These are phyloP conservation scores for Eledona agricola DNA, from an alignment of 2,888 invertebrate genomes.

Conservation along the genomic window DNA sequence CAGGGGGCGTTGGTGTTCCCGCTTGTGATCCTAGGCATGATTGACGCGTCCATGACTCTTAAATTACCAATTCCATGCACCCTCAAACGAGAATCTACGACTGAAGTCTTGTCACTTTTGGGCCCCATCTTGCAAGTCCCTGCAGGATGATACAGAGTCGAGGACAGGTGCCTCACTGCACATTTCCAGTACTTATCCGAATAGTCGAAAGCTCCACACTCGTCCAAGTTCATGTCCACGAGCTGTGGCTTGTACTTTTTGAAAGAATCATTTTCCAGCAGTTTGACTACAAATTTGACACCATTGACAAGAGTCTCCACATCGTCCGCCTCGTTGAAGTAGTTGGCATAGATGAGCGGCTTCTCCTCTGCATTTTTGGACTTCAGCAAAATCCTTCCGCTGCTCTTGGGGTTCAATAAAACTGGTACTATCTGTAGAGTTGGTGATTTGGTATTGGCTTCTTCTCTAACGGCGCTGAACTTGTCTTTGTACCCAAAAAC, in stretches of 20 bases:
- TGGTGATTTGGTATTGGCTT: conserved; percentile 33
- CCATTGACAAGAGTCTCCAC: conserved; percentile 64
- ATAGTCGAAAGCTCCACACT: conserved; percentile 61
- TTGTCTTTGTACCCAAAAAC: conserved; percentile 53
- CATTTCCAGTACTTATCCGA: conserved; percentile 66
- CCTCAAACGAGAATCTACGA: conserved; percentile 74
- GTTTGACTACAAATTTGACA: conserved; percentile 58
- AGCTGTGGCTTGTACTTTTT: conserved; percentile 57
- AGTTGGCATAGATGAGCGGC: conserved; percentile 71
- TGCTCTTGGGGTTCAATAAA: conserved; percentile 63
- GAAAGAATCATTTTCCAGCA: conserved; percentile 62
- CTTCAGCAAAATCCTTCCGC: conserved; percentile 66
- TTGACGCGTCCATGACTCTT: conserved; percentile 80
- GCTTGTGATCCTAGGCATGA: conserved; percentile 78
- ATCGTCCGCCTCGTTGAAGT: conserved; percentile 68
- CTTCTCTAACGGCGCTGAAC: conserved; percentile 30
- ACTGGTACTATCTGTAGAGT: conserved; percentile 36
- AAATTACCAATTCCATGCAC: conserved; percentile 74
- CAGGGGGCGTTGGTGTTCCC: conserved; percentile 67
- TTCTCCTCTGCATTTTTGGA: conserved; percentile 67
- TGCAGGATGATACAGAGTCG: conserved; percentile 52
- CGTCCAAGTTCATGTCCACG: conserved; percentile 58
- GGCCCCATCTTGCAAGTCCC: conserved; percentile 72
- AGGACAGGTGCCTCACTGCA: conserved; percentile 53
- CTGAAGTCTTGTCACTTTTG: conserved; percentile 66